These are phyloP conservation scores for Paramormyrops kingsleyae DNA, from an alignment of 2,113 vertebrate genomes.

Conservation along the genomic window DNA sequence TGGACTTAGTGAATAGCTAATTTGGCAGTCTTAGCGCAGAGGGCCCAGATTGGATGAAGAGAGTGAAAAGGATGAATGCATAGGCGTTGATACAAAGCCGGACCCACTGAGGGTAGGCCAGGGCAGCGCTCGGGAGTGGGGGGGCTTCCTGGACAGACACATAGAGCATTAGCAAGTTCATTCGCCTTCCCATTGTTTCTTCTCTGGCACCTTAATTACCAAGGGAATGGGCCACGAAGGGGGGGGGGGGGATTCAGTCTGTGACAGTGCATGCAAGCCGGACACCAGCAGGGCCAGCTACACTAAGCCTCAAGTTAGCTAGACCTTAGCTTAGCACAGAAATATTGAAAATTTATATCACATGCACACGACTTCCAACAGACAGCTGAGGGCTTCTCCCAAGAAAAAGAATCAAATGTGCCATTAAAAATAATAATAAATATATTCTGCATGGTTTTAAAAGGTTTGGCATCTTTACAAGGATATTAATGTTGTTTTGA, in stretches of 20 bases:
- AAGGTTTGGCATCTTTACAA: conserved; percentile 12
- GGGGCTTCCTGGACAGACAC: not conserved
- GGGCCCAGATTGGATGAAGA: conserved; percentile 43
- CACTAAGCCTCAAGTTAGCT: not conserved
- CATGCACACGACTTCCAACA: not conserved
- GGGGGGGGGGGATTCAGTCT: not conserved
- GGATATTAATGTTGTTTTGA: conserved; percentile 29
- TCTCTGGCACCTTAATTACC: not conserved
- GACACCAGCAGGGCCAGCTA: not conserved
- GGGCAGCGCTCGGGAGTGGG: not conserved
- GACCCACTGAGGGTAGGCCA: not conserved
- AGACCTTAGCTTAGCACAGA: not conserved
- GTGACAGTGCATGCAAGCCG: too few species aligned
- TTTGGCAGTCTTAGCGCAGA: conserved; percentile 25
- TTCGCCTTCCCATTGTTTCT: conserved; percentile 14
- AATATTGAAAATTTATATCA: not conserved
- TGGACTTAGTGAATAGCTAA: conserved; percentile 30
- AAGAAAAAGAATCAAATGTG: not conserved
- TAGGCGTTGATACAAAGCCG: conserved; percentile 18
- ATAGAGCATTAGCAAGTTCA: not conserved
- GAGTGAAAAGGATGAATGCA: conserved; percentile 25
- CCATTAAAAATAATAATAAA: not conserved
- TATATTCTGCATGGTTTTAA: not conserved
- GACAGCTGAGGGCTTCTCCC: not conserved
- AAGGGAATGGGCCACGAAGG: not conserved